A percentile compares a stretch with the other conserved stretches of the same genome.
Conservation (phyloP, 53 echinoderm and acorn worm species). For the Paelopatides confundens region DNA sequence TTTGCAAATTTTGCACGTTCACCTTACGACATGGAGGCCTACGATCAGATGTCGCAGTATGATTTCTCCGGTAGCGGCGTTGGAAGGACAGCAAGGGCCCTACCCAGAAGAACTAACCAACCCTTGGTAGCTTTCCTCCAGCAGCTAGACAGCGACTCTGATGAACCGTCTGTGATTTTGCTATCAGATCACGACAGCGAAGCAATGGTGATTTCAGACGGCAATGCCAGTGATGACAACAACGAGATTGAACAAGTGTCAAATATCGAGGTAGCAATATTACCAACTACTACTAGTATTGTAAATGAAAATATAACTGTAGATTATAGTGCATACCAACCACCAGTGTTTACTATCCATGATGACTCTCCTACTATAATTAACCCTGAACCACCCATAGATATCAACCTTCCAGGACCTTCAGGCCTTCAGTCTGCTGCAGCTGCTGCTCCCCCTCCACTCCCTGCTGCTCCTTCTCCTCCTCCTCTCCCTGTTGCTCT, state of each 20-base stretch:
- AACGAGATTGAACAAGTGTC: neutral
- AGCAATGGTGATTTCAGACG: constrained; percentile 72
- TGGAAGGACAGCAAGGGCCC: constrained; percentile 24
- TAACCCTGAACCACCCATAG: constrained; percentile 86
- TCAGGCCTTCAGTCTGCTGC: neutral
- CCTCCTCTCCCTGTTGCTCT: neutral
- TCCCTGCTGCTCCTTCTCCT: neutral
- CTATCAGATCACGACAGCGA: constrained; percentile 78
- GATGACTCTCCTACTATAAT: constrained; percentile 71
- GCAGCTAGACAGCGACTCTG: constrained; percentile 45
- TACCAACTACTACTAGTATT: neutral
- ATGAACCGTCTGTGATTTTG: constrained; percentile 69
- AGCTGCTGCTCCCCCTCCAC: neutral
- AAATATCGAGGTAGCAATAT: neutral
- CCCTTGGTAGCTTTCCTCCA: constrained; percentile 29
- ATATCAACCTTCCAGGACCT: neutral
- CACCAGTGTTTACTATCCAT: constrained; percentile 49
- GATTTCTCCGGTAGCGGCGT: constrained; percentile 64
- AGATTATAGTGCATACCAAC: constrained; percentile 29
- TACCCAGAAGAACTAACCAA: constrained; percentile 34
- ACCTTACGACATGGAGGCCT: constrained; percentile 85
- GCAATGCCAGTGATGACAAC: constrained; percentile 33
- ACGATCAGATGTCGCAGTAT: constrained; percentile 91
- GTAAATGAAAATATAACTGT: neutral
- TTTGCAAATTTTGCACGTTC: constrained; percentile 92